Conservation (phyloP, 2,888 invertebrate species). For the Conops quadrifasciatus region DNA sequence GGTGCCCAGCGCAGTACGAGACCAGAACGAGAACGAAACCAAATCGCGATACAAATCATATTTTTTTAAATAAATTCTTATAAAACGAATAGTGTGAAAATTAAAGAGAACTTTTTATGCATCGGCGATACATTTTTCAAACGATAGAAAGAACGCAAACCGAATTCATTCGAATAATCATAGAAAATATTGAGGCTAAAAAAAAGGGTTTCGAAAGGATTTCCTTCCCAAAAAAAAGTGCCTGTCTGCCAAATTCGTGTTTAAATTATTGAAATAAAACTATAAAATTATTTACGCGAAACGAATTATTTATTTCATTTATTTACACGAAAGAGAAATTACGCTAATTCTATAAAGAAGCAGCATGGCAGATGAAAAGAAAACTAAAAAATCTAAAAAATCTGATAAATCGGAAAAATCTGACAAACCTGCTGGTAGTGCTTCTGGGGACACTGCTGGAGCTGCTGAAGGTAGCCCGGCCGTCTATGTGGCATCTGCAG, state of each 20-base stretch:
- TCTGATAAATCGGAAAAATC: slow-evolving; percentile 21
- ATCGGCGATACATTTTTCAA: too few relatives aligned
- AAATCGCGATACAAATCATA: not conserved
- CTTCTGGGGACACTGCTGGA: slow-evolving; percentile 34
- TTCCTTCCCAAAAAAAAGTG: not conserved
- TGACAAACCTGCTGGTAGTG: too few relatives aligned
- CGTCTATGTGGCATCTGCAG: slow-evolving; percentile 33
- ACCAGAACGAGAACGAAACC: slow-evolving; percentile 32
- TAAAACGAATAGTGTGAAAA: too few relatives aligned
- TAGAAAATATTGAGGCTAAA: not conserved
- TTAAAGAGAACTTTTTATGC: too few relatives aligned
- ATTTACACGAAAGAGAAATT: not conserved
- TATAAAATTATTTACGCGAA: not conserved
- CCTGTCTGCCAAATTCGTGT: not conserved
- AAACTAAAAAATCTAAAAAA: slow-evolving; percentile 61
- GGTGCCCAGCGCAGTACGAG: slow-evolving; percentile 31
- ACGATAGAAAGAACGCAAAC: slow-evolving; percentile 20
- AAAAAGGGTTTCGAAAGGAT: not conserved
- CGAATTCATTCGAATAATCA: slow-evolving; percentile 3
- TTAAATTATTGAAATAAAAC: not conserved
- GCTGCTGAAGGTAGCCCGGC: slow-evolving; percentile 16
- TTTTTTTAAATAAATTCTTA: too few relatives aligned
- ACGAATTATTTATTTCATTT: not conserved
- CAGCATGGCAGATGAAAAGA: slow-evolving; percentile 62
- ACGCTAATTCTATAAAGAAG: not conserved